Base-by-base conservation (phyloP, 2,797 vertebrate genomes). In the Bovichtus diacanthus region DNA sequence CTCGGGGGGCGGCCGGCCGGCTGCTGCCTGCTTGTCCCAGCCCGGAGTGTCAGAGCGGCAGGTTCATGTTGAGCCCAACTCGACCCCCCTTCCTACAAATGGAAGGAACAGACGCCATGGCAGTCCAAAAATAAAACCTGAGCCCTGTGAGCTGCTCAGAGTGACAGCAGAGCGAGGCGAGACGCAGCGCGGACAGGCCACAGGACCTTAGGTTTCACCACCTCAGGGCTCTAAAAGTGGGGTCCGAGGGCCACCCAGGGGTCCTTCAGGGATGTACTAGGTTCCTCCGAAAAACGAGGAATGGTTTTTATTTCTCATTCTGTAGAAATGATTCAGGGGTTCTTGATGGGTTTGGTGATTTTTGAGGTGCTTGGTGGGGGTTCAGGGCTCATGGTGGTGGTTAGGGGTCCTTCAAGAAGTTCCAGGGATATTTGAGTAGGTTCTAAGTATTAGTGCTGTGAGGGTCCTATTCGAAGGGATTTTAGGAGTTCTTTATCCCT, bases 101-200 rank as follows among this genome's bases (percentile, higher is more conserved):
- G 92, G 91, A 95, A 93, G 95, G 89, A 90, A 90, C 88, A 64
- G 90, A 83, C 94, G 90, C 95, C 93, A 94, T 94, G 92, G 83
- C 70, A 72, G 87, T 93, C 96, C 96, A 96, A 96, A 97, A 98
- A 98, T 98, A 97, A 94, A 93, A 70, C 78, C 84, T 79, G 89
- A 92, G 78, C 77, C 87, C 81, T 75, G 71, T 19, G 78, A 73
- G 81, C 87, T 81, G 87, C 88, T 91, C 88, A 84, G 89, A 91
- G 93, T 89, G 92, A 89, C 85, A 85, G 87, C 61, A 75, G 80
- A 78, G 81, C 41, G 78, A 85, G 56, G 76, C 47, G 39, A 82
- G 85, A 77, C 34, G 76, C 67, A 54, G 72, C 38, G 13, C 23
- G 15, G 47, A 66, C 47, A 66, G 86, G 74, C 69, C 82, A 83